These are phyloP conservation scores for Hirudo medicinalis DNA, from an alignment of 1,140 invertebrate species.

Conservation along the genomic window DNA sequence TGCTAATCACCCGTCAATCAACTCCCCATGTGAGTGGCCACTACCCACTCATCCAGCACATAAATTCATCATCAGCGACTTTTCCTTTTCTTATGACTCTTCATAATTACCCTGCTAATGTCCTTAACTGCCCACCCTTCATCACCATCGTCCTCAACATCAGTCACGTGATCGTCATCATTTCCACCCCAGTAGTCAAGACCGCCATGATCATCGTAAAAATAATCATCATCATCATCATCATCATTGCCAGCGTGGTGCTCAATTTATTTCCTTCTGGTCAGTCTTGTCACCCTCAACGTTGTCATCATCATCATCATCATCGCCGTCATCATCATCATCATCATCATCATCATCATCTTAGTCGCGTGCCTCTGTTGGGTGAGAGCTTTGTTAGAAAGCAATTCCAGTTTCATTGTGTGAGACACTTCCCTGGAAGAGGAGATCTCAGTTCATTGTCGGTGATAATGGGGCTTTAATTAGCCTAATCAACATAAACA, in stretches of 20 bases:
- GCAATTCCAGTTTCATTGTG: background rate
- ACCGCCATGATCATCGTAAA: too few relatives aligned
- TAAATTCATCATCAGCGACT: too few relatives aligned
- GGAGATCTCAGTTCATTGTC: too few relatives aligned
- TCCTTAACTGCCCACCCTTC: too few relatives aligned
- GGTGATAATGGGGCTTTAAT: too few relatives aligned
- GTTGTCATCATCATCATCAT: background rate
- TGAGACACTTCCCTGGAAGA: background rate
- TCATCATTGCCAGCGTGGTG: background rate
- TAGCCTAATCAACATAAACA: too few relatives aligned
- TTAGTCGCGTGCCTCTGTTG: background rate
- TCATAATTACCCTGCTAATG: background rate
- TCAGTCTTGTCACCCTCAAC: background rate
- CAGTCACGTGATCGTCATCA: background rate
- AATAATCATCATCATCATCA: background rate
- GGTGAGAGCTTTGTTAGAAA: too few relatives aligned
- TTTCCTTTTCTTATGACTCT: background rate
- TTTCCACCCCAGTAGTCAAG: background rate
- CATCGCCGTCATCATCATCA: background rate
- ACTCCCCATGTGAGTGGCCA: too few relatives aligned
- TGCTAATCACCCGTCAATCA: too few relatives aligned
- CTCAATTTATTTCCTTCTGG: background rate
- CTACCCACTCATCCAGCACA: too few relatives aligned
- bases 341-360: constrained; percentile 6
- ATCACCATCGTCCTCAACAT: too few relatives aligned